Evolutionary conservation across 2,797 vertebrate genomes (phyloP).

Genomic region (Loriculus beryllinus): DNA sequence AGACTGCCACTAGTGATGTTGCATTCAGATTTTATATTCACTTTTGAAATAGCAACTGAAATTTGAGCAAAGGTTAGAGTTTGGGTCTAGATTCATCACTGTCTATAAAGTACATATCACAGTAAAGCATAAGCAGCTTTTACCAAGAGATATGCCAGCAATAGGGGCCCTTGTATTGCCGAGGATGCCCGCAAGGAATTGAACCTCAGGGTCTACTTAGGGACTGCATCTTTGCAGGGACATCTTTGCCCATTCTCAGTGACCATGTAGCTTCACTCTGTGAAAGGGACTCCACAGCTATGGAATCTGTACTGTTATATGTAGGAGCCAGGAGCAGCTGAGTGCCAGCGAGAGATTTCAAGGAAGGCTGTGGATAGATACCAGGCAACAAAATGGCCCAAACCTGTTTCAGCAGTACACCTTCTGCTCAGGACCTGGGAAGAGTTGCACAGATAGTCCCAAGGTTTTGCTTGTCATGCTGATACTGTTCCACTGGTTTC

Average conservation of each 20-base stretch:
- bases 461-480: accelerated
- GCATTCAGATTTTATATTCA: neutral
- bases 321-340: neutral
- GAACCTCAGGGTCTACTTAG: neutral
- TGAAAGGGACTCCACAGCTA: neutral
- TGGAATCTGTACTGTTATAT: neutral
- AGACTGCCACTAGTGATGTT: neutral
- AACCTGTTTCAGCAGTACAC: accelerated
- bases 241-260: neutral
- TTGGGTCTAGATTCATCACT: neutral
- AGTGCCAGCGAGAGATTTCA: neutral
- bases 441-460: accelerated
- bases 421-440: neutral
- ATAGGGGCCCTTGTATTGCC: neutral
- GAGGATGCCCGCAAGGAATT: neutral
- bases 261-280: neutral
- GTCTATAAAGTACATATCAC: neutral
- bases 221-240: neutral
- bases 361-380: neutral
- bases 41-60: neutral
- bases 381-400: neutral
- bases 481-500: neutral
- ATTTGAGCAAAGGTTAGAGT: neutral
- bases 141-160: neutral
- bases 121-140: neutral